These are phyloP conservation scores for Anarrhichthys ocellatus DNA, from an alignment of 2,113 vertebrate genomes.

Conservation along the genomic window DNA sequence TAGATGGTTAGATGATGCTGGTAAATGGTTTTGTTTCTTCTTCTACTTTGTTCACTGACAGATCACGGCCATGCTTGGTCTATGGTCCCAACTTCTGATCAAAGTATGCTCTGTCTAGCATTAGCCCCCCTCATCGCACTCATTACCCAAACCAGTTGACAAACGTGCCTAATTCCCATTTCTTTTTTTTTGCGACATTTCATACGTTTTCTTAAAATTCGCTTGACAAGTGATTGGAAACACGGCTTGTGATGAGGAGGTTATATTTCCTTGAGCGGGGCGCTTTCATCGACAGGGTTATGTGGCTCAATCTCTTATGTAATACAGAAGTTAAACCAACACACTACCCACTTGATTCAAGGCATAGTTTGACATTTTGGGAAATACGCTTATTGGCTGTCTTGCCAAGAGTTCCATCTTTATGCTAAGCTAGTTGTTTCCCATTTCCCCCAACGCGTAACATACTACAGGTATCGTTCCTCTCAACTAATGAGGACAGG, in stretches of 20 bases:
- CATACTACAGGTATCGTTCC: background rate
- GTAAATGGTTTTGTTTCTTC: too few relatives aligned
- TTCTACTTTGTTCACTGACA: too few relatives aligned
- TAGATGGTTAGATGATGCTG: too few relatives aligned
- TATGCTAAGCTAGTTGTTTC: conserved; percentile 8
- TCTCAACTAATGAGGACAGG: background rate
- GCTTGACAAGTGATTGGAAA: background rate
- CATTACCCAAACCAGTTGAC: too few relatives aligned
- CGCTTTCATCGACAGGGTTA: background rate
- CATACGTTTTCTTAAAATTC: too few relatives aligned
- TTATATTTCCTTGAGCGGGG: background rate
- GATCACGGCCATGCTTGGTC: too few relatives aligned
- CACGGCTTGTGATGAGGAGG: too few relatives aligned
- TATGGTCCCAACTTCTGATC: too few relatives aligned
- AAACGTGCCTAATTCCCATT: too few relatives aligned
- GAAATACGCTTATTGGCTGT: background rate
- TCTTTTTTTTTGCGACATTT: too few relatives aligned
- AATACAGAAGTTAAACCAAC: background rate
- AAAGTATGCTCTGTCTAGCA: too few relatives aligned
- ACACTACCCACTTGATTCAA: background rate
- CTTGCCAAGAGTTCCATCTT: background rate
- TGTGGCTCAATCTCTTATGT: background rate
- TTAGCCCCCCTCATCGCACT: too few relatives aligned
- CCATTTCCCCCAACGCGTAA: background rate
- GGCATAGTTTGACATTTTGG: background rate